A percentile compares a stretch with the other conserved stretches of the same genome.
These are phyloP conservation scores for Myoxocephalus aenaeus DNA, from an alignment of 2,797 vertebrate species.

Conservation along the genomic window DNA sequence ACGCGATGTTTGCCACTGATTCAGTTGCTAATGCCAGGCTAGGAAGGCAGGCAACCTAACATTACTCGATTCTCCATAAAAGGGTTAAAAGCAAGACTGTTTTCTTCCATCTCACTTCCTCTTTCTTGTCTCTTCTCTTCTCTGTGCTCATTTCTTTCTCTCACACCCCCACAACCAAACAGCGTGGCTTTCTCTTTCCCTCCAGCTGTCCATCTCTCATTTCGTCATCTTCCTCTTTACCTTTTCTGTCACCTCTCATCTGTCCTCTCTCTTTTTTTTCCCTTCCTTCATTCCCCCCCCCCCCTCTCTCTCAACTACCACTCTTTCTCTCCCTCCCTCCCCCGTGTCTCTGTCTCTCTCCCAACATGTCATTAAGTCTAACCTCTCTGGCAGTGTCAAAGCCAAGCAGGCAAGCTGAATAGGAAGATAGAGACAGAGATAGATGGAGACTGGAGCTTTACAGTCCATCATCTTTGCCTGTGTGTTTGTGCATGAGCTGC, in stretches of 20 bases:
- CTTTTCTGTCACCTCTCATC: slow-evolving; percentile 61
- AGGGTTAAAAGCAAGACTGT: slow-evolving; percentile 40
- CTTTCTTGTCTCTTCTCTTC: slow-evolving; percentile 23
- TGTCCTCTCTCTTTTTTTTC: slow-evolving; percentile 27
- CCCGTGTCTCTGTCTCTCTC: slow-evolving; percentile 68
- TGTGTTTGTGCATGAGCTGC: slow-evolving; percentile 34
- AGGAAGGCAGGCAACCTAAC: slow-evolving; percentile 21
- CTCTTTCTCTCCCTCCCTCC: slow-evolving; percentile 28
- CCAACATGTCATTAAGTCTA: slow-evolving; percentile 82
- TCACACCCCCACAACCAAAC: slow-evolving; percentile 47
- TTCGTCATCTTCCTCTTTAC: slow-evolving; percentile 53
- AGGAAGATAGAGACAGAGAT: slow-evolving; percentile 75
- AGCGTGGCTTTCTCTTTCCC: slow-evolving; percentile 47
- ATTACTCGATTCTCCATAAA: slow-evolving; percentile 37
- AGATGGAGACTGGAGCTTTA: slow-evolving; percentile 70
- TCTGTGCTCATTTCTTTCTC: slow-evolving; percentile 33
- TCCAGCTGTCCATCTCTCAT: slow-evolving; percentile 41
- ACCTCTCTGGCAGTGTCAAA: slow-evolving; percentile 80
- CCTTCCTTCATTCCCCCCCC: slow-evolving; percentile 42
- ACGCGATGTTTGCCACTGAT: neutral
- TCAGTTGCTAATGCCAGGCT: slow-evolving; percentile 26
- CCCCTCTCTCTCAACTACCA: slow-evolving; percentile 31
- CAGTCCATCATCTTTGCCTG: slow-evolving; percentile 65
- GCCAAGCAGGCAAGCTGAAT: slow-evolving; percentile 74
- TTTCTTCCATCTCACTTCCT: slow-evolving; percentile 38